Percentiles rank a stretch among this genome's conserved stretches.
Conservation (phyloP, 2,113 vertebrate species). For the Poeciliopsis retropinna region DNA sequence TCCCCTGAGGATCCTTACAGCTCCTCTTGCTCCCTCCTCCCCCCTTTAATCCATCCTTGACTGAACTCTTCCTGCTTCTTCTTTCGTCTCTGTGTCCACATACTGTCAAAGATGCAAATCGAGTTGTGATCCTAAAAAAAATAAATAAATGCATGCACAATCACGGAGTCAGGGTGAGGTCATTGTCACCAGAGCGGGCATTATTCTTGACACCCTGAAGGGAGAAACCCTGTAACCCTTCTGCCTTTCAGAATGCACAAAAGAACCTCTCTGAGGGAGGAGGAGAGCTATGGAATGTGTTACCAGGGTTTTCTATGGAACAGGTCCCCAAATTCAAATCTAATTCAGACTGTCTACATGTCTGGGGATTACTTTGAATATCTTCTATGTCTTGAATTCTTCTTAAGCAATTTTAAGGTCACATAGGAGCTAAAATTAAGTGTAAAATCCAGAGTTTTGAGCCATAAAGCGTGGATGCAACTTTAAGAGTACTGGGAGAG, state of each 20-base stretch:
- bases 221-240: constrained; percentile 77
- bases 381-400: constrained; percentile 6
- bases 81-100: constrained; percentile 5
- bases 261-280: constrained; percentile 67
- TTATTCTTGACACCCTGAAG: constrained; percentile 76
- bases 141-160: constrained; percentile 5
- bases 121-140: neutral
- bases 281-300: constrained; percentile 71
- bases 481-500: constrained; percentile 12
- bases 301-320: constrained; percentile 66
- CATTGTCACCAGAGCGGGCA: constrained; percentile 67
- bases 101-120: constrained; percentile 22
- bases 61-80: constrained; percentile 30
- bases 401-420: neutral
- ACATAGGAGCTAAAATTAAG: constrained; percentile 11
- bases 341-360: constrained; percentile 20
- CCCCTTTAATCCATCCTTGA: constrained; percentile 37
- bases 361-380: neutral
- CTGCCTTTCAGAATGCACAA: constrained; percentile 73
- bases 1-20: constrained; percentile 42
- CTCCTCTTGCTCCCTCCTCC: neutral
- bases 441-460: neutral
- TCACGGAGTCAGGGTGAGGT: constrained; percentile 61
- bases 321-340: constrained; percentile 47
- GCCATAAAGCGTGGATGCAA: constrained; percentile 18